A percentile compares a stretch with the other conserved stretches of the same genome.
phyloP scores from a whole-genome alignment of 2,113 vertebrate genomes.

The Sinocyclocheilus rhinocerous region DNA sequence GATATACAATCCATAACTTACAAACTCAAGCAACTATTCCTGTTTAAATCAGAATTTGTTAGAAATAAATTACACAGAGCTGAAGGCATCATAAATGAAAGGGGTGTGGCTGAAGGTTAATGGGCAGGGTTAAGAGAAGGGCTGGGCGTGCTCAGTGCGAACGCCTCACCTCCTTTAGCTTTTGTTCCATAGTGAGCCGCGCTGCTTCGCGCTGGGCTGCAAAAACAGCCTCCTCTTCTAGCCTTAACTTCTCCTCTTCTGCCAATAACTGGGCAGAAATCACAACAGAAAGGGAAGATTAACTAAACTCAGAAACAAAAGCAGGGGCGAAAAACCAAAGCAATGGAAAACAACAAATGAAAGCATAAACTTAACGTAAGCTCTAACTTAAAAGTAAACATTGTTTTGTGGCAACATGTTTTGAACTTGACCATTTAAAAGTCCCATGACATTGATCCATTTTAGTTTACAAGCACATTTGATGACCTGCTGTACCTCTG shows the following conservation, averaged over 20 bases:
- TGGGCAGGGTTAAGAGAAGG: slow-evolving; percentile 58
- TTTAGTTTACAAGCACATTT: neutral
- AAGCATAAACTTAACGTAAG: slow-evolving; percentile 60
- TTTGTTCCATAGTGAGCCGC: slow-evolving; percentile 93
- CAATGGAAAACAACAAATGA: slow-evolving; percentile 60
- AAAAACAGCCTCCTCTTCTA: slow-evolving; percentile 99
- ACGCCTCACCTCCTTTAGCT: slow-evolving; percentile 95
- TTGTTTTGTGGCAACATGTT: neutral
- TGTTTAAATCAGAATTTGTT: neutral
- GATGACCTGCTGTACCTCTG: slow-evolving; percentile 78
- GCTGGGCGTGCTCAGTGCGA: slow-evolving; percentile 67
- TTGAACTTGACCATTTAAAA: neutral
- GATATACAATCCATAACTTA: neutral
- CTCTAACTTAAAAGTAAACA: slow-evolving; percentile 51
- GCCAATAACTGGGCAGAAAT: slow-evolving; percentile 96
- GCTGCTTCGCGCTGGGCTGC: slow-evolving; percentile 92
- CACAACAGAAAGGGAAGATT: slow-evolving; percentile 86
- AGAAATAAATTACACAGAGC: neutral
- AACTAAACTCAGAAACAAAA: slow-evolving; percentile 71
- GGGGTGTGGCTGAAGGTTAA: neutral
- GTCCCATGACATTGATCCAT: neutral
- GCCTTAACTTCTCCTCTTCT: slow-evolving; percentile 98
- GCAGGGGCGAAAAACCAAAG: slow-evolving; percentile 53
- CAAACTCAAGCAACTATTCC: neutral
- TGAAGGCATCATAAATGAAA: slow-evolving; percentile 12